These are phyloP conservation scores for Margaritifera margaritifera DNA, from an alignment of 2,888 invertebrate species.

Conservation along the genomic window DNA sequence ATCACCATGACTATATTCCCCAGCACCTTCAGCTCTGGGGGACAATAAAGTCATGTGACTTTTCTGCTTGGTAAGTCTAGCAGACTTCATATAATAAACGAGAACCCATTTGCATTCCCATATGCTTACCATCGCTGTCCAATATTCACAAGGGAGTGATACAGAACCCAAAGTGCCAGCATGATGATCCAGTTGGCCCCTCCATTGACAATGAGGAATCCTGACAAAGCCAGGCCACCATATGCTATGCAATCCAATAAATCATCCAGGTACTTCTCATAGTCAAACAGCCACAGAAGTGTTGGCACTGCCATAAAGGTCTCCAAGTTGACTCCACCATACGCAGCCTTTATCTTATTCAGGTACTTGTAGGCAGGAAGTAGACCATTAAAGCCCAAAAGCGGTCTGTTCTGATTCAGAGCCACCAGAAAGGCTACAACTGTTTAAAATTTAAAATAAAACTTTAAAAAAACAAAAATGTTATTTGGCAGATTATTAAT, in stretches of 20 bases:
- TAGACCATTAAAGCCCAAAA: conserved; percentile 70
- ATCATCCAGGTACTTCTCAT: conserved; percentile 52
- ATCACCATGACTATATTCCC: too few relatives aligned
- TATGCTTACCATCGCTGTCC: conserved; percentile 67
- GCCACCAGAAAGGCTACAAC: conserved; percentile 73
- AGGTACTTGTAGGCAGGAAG: conserved; percentile 67
- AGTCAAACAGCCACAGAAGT: conserved; percentile 69
- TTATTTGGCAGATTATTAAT: too few relatives aligned
- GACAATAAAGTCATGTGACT: too few relatives aligned
- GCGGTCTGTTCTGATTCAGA: conserved; percentile 69
- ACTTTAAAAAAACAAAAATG: too few relatives aligned
- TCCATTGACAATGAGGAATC: conserved; percentile 64
- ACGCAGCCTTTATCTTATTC: conserved; percentile 44
- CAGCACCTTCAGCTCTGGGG: too few relatives aligned
- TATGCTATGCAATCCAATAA: conserved; percentile 66
- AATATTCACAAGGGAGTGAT: conserved; percentile 73
- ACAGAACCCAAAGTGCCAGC: conserved; percentile 70
- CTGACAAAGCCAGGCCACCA: conserved; percentile 64
- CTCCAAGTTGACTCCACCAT: conserved; percentile 40
- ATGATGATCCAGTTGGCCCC: conserved; percentile 71
- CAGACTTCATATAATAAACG: too few relatives aligned
- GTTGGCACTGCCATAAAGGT: conserved; percentile 60
- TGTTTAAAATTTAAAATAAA: conserved; percentile 38
- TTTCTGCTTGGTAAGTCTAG: too few relatives aligned
- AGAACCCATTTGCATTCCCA: too few relatives aligned